Percentiles rank a stretch among this genome's conserved stretches.
These are phyloP conservation scores for Enteromius radiatus DNA, from an alignment of 2,797 vertebrate species.

Conservation along the genomic window DNA sequence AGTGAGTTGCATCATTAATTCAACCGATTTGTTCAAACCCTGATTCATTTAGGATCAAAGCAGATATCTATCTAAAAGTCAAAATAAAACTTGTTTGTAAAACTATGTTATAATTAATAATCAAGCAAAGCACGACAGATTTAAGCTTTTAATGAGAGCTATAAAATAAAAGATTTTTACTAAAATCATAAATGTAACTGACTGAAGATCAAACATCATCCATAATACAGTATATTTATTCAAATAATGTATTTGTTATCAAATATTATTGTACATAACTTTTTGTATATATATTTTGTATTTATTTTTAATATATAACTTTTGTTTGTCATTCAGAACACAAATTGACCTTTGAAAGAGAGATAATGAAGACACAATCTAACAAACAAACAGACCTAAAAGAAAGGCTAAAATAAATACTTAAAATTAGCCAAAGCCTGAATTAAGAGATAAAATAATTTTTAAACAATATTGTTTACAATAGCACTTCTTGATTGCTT, in stretches of 20 bases:
- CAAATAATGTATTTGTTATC: background rate
- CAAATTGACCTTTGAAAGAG: background rate
- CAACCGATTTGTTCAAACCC: background rate
- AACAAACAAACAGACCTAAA: background rate
- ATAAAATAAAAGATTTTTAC: background rate
- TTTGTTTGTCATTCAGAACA: background rate
- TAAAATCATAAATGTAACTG: background rate
- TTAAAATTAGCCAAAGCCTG: background rate
- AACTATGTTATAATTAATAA: background rate
- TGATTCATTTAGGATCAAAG: background rate
- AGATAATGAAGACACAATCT: background rate
- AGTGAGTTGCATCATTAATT: background rate
- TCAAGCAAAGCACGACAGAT: background rate
- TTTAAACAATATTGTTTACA: background rate
- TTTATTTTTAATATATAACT: background rate
- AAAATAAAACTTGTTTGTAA: background rate
- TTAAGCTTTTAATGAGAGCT: background rate
- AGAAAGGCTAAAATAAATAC: background rate
- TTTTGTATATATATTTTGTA: too few species aligned
- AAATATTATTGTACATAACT: background rate
- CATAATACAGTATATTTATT: background rate
- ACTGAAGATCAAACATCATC: background rate
- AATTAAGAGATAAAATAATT: background rate
- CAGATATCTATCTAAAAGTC: background rate
- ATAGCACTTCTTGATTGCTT: background rate